Conservation (phyloP, 2,113 vertebrate species). For the Cyanoramphus novaezelandiae region DNA sequence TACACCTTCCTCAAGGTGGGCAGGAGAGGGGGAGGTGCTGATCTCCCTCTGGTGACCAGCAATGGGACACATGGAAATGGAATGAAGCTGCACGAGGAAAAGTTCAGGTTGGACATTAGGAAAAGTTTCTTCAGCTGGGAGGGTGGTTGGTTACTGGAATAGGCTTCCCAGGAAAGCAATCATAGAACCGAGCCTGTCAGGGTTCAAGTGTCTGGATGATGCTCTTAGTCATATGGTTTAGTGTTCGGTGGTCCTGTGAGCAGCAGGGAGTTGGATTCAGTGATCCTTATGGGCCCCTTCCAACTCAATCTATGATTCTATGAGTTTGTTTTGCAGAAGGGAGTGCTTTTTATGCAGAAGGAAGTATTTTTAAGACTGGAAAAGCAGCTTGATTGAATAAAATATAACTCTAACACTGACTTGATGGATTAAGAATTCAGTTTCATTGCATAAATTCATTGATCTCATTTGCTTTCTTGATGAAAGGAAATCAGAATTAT, state of each 20-base stretch:
- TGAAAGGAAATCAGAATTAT: neutral
- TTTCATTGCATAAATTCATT: neutral
- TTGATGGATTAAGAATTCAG: neutral
- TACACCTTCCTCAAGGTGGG: neutral
- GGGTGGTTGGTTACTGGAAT: rapidly evolving
- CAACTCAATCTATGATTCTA: neutral
- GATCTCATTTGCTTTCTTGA: neutral
- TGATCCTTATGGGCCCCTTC: neutral
- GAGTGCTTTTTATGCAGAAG: neutral
- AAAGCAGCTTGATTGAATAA: neutral
- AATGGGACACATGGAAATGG: neutral
- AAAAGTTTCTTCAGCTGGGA: neutral
- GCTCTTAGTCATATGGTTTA: neutral
- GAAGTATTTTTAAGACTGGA: neutral
- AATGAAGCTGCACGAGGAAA: neutral
- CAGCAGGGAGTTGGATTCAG: neutral
- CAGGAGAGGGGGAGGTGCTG: neutral
- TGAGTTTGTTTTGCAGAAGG: neutral
- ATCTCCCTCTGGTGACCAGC: neutral
- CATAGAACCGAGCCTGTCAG: neutral
- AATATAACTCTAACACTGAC: neutral
- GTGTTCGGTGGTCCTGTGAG: neutral
- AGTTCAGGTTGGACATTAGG: neutral
- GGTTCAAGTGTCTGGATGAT: neutral
- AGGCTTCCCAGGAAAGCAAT: neutral